A percentile compares a stretch with the other conserved stretches of the same genome.
These are phyloP conservation scores for Athalia circularis DNA, from an alignment of 2,888 invertebrate genomes.

Conservation along the genomic window DNA sequence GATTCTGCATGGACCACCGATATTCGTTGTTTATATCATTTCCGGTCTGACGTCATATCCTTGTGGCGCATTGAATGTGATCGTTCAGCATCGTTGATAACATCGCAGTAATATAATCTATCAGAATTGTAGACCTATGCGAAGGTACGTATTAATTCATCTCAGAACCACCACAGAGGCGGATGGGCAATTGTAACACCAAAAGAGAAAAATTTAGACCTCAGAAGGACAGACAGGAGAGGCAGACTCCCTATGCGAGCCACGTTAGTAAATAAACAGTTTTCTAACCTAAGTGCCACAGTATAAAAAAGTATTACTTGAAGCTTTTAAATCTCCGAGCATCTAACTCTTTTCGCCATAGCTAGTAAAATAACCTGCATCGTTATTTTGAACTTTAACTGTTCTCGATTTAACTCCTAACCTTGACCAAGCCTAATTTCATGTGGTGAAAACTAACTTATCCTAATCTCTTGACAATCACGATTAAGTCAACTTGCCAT, in stretches of 20 bases:
- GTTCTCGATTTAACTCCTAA: too few relatives aligned
- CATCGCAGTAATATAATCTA: background rate
- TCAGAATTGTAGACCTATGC: slow-evolving; percentile 16
- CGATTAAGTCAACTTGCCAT: background rate
- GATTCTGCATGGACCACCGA: too few relatives aligned
- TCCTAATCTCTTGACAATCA: background rate
- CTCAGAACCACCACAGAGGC: slow-evolving; percentile 3
- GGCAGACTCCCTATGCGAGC: background rate
- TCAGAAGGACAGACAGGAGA: slow-evolving; percentile 18
- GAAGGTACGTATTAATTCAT: background rate
- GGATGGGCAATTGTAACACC: slow-evolving; percentile 69
- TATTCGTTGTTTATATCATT: too few relatives aligned
- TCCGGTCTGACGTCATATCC: background rate
- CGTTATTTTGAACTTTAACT: too few relatives aligned
- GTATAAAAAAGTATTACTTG: background rate
- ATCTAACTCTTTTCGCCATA: too few relatives aligned
- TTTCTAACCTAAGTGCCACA: background rate
- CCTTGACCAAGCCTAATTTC: too few relatives aligned
- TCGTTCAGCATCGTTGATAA: background rate
- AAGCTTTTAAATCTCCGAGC: too few relatives aligned
- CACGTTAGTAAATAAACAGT: slow-evolving; percentile 20
- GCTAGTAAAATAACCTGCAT: too few relatives aligned
- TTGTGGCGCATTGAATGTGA: background rate
- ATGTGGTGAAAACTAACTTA: too few relatives aligned
- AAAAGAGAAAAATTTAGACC: slow-evolving; percentile 61